Base-by-base conservation (phyloP, 2,797 vertebrate genomes). In the Avahi laniger region DNA sequence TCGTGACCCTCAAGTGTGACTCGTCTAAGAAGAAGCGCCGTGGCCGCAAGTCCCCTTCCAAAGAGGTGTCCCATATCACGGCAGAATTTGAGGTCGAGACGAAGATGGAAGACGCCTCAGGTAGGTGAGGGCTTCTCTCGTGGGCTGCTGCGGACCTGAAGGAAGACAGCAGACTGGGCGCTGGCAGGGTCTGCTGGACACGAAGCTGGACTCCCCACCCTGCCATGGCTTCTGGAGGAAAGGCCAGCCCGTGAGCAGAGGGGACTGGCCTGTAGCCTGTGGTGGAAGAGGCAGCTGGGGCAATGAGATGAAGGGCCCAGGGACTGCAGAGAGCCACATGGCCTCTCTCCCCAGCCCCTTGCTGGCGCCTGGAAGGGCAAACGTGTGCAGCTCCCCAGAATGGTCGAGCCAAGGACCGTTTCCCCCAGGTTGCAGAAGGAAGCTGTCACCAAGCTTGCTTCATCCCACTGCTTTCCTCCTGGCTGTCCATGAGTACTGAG, bases 51-150 rank as follows among this genome's bases (percentile, higher is more conserved):
- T 99, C 99, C 3, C 99, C 99, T 0, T 99, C 99, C 0, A 99
- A 99, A 97, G 99, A 99, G 97, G 99, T 99, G 86, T 99, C 99
- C 2, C 99, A 99, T 96, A 99, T 99, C 98, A 99, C 99, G 0
- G 99, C 99, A 0, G 99, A 99, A 98, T 99, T 99, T 41, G 99
- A 99, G 98, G 99, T 99, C 97, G 99, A 99, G 98, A 99, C 99
- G 98, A 99, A 99, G 97, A 98, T 98, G 76, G 99, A 99, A 81
- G 99, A 99, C 95, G 98, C 99, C 43, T 99, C 99, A 98, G 99
- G 99, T 99, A 94, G 87, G 98, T 97, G 96, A 89, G 70, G 75
- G 89, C 91, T 26, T 54, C 80, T 20, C 63, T 41, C 2, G 0
- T 6, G 17, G 28, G 70, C 50, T 33, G n/a, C 43, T 1, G 17